These are phyloP conservation scores for Tetranychus piercei DNA, from an alignment of 2,888 invertebrate genomes.

Conservation along the genomic window DNA sequence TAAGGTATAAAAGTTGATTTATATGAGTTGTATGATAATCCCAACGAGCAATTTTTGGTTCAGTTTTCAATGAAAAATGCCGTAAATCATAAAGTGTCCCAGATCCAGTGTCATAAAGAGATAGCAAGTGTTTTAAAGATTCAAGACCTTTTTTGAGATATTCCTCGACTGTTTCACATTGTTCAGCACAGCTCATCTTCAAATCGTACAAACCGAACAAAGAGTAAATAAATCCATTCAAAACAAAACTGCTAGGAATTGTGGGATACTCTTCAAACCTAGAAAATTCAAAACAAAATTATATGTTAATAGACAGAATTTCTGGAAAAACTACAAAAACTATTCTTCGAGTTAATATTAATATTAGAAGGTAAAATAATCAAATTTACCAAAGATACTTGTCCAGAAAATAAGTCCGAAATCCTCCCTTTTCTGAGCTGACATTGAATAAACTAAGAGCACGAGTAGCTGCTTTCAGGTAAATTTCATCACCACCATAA, in stretches of 20 bases:
- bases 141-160: conserved; percentile 66
- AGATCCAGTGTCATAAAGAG: conserved; percentile 81
- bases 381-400: conserved; percentile 62
- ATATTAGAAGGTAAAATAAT: no score
- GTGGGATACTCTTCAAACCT: conserved; percentile 82
- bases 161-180: conserved; percentile 40
- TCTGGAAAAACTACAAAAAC: background rate
- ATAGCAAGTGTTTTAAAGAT: conserved; percentile 66
- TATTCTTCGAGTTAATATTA: no score
- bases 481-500: conserved; percentile 34
- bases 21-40: conserved; percentile 98
- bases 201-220: conserved; percentile 86
- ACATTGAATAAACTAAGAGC: conserved; percentile 61
- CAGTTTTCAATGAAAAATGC: conserved; percentile 69
- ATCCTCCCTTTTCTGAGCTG: conserved; percentile 55
- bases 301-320: background rate
- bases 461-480: conserved; percentile 58
- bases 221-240: conserved; percentile 96
- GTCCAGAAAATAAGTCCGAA: conserved; percentile 63
- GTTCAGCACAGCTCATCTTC: conserved; percentile 37
- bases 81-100: conserved; percentile 88
- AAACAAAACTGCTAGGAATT: conserved; percentile 73
- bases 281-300: background rate
- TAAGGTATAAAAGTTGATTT: conserved; percentile 62
- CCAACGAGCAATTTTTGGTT: conserved; percentile 90